Base-by-base conservation (phyloP, 2,888 invertebrate species). In the Drosophila paramelanica region DNA sequence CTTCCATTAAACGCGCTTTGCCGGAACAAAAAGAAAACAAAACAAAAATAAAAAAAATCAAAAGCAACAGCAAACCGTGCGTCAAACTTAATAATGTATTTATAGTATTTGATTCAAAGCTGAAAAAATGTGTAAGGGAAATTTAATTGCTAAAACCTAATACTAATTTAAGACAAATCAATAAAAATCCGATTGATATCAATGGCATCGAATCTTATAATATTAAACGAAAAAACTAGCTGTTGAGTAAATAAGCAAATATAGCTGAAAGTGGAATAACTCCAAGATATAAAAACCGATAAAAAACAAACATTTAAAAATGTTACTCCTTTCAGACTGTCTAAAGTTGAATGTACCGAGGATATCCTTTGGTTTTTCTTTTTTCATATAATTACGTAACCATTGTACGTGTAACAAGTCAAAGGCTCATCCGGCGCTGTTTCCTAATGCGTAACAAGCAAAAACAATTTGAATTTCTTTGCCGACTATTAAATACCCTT, bases 1-100 rank as follows among this genome's bases (percentile, higher is more conserved):
- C 85, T 87, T 77, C 82, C 86, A 86, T 82, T 79, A 84, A 83
- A 73, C 67, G 79, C 77, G 75, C 70, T 69, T 82, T 76, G 77
- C 71, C 74, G 72, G 73, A 81, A 80, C 77, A 66, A 67, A 79
- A 73, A 72, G 43, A 50, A 67, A 77, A 78, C 57, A 57, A 56
- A 77, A 78, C 57, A 56, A 49, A 67, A 52, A 41, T 57, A 43
- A 45, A 70, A 8, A 33, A 33, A 33, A 33, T 1, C 36, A 36
- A 36, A 13, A 75, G 58, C 43, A 73, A 66, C 56, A 39, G 36
- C 25, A 43, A 74, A 77, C 57, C 46, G 53, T 38, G 45, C 33
- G 43, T 41, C 57, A 67, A 65, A 50, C 45, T 46, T 61, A 45
- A 60, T 51, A 49, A 8, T 8, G 31, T 8, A 31, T 27, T 59